phyloP scores from a whole-genome alignment of 2,113 vertebrate species.

The Toxotes jaculatrix region DNA sequence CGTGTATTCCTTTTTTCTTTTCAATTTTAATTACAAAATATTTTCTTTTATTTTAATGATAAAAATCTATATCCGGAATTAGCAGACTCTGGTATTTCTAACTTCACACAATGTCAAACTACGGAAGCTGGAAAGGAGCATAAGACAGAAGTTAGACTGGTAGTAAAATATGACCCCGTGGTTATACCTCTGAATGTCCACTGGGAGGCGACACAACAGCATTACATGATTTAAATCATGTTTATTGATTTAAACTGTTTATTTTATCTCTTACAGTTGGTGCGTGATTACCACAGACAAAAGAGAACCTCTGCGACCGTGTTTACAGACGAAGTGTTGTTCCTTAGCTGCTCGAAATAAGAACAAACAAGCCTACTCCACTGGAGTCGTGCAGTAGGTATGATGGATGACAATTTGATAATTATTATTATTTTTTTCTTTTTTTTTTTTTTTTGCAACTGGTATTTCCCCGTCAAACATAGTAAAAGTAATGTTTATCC shows the following conservation, averaged over 20 bases:
- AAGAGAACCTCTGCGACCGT: not conserved
- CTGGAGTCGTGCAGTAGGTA: not conserved
- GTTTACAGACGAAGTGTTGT: not conserved
- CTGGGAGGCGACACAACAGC: constrained; percentile 31
- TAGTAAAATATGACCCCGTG: accelerated
- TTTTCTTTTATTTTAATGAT: constrained; percentile 13
- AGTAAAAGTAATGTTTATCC: not conserved
- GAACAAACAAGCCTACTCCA: not conserved
- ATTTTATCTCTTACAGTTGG: no score
- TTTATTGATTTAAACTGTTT: not conserved
- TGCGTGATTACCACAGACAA: not conserved
- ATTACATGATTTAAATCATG: not conserved
- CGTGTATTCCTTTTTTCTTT: not conserved
- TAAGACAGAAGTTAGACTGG: accelerated
- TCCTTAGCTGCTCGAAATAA: not conserved
- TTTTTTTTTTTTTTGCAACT: not conserved
- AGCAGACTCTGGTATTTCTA: not conserved
- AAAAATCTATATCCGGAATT: not conserved
- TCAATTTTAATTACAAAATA: not conserved
- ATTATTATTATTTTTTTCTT: no score
- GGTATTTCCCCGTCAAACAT: not conserved
- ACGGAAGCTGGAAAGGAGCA: constrained; percentile 44
- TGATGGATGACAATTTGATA: not conserved
- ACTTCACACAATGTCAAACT: not conserved
- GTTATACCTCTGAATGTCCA: not conserved